phyloP scores from a whole-genome alignment of 2,797 vertebrate species.

The Ambastaia sidthimunki region DNA sequence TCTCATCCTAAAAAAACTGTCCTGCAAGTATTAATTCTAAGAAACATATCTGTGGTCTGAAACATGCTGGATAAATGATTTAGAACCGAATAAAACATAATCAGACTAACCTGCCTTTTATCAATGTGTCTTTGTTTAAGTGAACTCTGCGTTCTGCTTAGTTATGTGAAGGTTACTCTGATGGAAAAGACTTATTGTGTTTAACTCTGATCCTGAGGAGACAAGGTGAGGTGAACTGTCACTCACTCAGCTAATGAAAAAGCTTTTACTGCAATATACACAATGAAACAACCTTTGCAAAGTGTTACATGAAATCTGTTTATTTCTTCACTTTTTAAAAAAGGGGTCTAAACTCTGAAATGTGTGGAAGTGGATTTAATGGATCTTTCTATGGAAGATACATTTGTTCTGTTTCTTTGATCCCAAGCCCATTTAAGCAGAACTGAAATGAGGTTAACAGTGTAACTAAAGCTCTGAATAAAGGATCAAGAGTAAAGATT shows the following conservation, averaged over 20 bases:
- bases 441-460: not conserved
- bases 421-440: not conserved
- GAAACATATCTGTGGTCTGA: not conserved
- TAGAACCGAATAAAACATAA: not conserved
- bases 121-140: not conserved
- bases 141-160: not conserved
- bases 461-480: not conserved
- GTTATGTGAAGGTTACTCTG: not conserved
- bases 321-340: not conserved
- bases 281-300: not conserved
- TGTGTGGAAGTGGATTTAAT: not conserved
- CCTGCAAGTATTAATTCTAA: not conserved
- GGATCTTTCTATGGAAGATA: not conserved
- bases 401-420: not conserved
- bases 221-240: slow-evolving; percentile 3
- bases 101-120: not conserved
- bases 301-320: slow-evolving; percentile 4
- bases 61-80: not conserved
- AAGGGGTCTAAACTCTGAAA: too few species aligned
- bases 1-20: not conserved
- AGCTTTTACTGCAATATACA: slow-evolving; percentile 11
- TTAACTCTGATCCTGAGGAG: not conserved
- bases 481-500: not conserved
- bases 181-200: slow-evolving; percentile 13
- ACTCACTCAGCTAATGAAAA: slow-evolving; percentile 3